Percentiles rank a stretch among this genome's conserved stretches.
These are phyloP conservation scores for Tragelaphus imberbis DNA, from an alignment of 2,113 vertebrate genomes.

Conservation along the genomic window DNA sequence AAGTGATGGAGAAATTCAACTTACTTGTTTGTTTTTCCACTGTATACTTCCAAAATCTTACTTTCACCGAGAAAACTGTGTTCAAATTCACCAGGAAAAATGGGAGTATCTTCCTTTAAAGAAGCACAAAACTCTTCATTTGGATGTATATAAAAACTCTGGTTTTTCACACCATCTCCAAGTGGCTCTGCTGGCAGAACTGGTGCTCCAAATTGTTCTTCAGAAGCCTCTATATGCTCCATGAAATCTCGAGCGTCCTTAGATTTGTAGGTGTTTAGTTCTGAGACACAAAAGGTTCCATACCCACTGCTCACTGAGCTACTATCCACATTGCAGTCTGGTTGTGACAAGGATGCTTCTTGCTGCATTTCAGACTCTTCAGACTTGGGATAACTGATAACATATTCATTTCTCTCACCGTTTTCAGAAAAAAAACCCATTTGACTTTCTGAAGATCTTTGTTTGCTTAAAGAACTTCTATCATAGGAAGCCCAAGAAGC, in stretches of 20 bases:
- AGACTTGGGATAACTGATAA: conserved; percentile 66
- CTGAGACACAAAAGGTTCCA: conserved; percentile 84
- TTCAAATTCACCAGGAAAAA: conserved; percentile 62
- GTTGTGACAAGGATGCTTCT: conserved; percentile 19
- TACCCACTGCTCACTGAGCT: conserved; percentile 88
- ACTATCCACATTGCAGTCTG: conserved; percentile 74
- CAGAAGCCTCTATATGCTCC: background rate
- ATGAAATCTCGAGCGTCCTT: background rate
- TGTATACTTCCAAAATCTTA: conserved; percentile 62
- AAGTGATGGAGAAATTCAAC: background rate
- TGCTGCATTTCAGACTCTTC: conserved; percentile 64
- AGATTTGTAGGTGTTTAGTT: conserved; percentile 65
- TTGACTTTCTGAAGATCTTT: conserved; percentile 45
- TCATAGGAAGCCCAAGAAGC: conserved; percentile 30
- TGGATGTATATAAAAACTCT: background rate
- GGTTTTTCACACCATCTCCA: background rate
- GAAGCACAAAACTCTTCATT: background rate
- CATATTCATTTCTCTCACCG: conserved; percentile 71
- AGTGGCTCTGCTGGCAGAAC: accelerated
- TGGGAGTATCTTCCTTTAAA: background rate
- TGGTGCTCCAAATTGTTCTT: background rate
- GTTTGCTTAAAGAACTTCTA: conserved; percentile 51
- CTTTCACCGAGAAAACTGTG: conserved; percentile 41
- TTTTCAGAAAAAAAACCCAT: conserved; percentile 78
- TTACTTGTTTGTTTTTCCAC: conserved; percentile 72